Conservation (phyloP, 2,113 vertebrate species). For the Varanus salvator region DNA sequence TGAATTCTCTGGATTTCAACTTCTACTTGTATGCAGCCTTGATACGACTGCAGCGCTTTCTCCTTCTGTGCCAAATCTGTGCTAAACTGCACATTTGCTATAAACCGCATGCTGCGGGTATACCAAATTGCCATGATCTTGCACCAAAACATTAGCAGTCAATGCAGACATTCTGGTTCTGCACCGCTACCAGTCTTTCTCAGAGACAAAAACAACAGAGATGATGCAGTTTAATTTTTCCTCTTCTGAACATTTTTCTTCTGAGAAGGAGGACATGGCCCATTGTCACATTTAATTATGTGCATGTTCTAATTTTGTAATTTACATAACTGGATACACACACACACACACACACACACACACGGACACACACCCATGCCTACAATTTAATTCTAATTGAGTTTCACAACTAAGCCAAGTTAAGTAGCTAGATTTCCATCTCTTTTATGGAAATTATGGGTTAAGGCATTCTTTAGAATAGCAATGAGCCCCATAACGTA, state of each 20-base stretch:
- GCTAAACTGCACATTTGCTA: too few relatives aligned
- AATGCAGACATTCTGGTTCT: rapidly evolving
- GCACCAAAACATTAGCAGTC: not conserved
- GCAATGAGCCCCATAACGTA: not conserved
- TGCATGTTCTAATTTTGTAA: slow-evolving; percentile 32
- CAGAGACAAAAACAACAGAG: not conserved
- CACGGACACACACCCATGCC: not conserved
- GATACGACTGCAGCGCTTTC: not conserved
- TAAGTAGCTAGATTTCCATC: slow-evolving; percentile 13
- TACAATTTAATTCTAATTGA: slow-evolving; percentile 14
- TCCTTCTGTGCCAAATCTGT: not conserved
- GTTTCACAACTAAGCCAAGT: slow-evolving; percentile 19
- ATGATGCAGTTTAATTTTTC: not conserved
- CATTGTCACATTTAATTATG: slow-evolving; percentile 25
- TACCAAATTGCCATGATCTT: not conserved
- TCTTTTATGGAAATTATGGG: slow-evolving; percentile 5
- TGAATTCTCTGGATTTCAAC: not conserved
- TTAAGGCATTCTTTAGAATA: not conserved
- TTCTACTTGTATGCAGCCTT: slow-evolving; percentile 13
- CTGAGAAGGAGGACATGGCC: not conserved
- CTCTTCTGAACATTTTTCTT: slow-evolving; percentile 20
- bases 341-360: not conserved
- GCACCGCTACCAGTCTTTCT: not conserved
- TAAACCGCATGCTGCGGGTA: not conserved
- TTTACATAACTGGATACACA: slow-evolving; percentile 37